A percentile compares a stretch with the other conserved stretches of the same genome.
Evolutionary conservation across 2,113 vertebrate species (phyloP).

Genomic region (Barbus barbus): DNA sequence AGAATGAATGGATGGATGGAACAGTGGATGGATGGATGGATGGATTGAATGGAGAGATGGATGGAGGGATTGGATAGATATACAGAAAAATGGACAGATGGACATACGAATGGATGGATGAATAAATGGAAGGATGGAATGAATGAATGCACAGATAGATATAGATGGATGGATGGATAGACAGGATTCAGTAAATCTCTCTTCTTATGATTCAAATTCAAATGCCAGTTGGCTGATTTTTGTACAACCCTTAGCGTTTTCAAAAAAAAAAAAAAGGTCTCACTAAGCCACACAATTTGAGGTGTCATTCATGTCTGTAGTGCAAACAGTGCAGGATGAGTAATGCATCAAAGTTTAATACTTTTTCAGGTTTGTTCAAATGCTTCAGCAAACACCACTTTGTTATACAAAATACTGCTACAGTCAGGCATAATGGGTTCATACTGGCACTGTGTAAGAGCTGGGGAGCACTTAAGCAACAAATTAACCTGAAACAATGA

Average conservation of each 20-base stretch:
- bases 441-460: neutral
- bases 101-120: too few relatives aligned
- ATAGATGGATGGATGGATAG: too few relatives aligned
- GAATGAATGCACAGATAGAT: too few relatives aligned
- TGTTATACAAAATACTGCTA: neutral
- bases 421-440: neutral
- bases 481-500: conserved; percentile 13
- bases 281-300: neutral
- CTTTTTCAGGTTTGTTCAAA: conserved; percentile 8
- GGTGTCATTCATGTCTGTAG: neutral
- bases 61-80: neutral
- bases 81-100: too few relatives aligned
- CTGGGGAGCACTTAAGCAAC: neutral
- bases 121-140: too few relatives aligned
- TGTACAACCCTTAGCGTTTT: too few relatives aligned
- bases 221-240: too few relatives aligned
- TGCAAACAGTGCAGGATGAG: conserved; percentile 3
- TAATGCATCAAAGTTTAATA: neutral
- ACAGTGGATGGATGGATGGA: neutral
- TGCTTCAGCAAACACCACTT: neutral
- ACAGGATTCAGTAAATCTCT: too few relatives aligned
- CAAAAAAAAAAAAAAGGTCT: neutral
- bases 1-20: neutral
- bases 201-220: too few relatives aligned
- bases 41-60: neutral